Evolutionary conservation across 2,888 invertebrate species (phyloP), one percentile per base, ranked within the genome.

Genomic region (Pachymerium ferrugineum): DNA sequence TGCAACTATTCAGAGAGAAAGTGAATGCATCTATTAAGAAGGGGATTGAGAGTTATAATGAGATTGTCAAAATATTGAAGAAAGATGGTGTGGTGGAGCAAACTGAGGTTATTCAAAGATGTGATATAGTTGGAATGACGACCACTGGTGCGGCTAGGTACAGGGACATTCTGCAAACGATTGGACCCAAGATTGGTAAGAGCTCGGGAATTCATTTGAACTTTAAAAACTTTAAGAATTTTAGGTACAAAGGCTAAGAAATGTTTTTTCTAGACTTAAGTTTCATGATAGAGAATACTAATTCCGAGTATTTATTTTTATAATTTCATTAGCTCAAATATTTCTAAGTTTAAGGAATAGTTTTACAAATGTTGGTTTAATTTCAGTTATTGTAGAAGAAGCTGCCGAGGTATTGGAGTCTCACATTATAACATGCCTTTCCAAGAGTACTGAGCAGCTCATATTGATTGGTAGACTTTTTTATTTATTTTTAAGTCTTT

Each of bases 371-470:
- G 42, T n/a, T n/a, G n/a, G n/a, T n/a, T 38, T 14, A 35, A 35
- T 29, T 35, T 33, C 22, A 72, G 80, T 85, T 4, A 81, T 86
- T n/a, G 90, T 94, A 0, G 94, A 95, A 81, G 95, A 95, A 83
- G 94, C 94, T 0, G 94, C 93, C 0, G 93, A 94, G 84, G 90
- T 94, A 0, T 82, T 93, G 35, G 95, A 95, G 80, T 86, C 90
- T 0, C 94, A 72, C 19, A 30, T 72, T 3, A 30, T 93, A 0
- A 89, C 91, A 0, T 88, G 92, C 0, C 83, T 94, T 16, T 90
- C 90, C 0, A 81, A 85, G 29, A 82, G 87, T 70, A 90, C 92
- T 77, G 84, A 94, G 80, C 95, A 95, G 81, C 85, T 84, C 22
- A 90, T 95, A 79, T 85, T 94, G n/a, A 92, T 94, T 76, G 94